Evolutionary conservation across 2,888 invertebrate genomes (phyloP).

Genomic region (Apantesis nais): DNA sequence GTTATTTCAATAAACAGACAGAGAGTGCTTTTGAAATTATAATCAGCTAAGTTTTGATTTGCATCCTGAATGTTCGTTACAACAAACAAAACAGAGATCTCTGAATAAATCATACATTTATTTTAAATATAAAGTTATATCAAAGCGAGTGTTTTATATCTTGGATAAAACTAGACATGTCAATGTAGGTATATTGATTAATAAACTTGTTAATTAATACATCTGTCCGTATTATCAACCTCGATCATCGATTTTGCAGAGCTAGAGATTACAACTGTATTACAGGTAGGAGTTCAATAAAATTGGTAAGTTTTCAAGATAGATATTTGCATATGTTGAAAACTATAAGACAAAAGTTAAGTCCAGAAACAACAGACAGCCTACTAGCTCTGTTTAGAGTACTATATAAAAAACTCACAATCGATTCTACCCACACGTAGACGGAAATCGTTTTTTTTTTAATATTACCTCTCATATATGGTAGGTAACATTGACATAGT

Average conservation of each 20-base stretch:
- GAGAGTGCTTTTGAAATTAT: constrained; percentile 41
- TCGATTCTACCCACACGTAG: constrained; percentile 38
- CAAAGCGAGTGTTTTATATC: constrained; percentile 39
- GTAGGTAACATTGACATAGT: constrained; percentile 19
- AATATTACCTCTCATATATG: constrained; percentile 31
- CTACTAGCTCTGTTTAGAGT: constrained; percentile 25
- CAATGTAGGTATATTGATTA: neutral
- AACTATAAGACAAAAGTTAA: neutral
- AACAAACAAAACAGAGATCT: constrained; percentile 41
- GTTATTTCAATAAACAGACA: constrained; percentile 34
- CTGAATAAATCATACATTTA: constrained; percentile 54
- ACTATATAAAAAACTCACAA: constrained; percentile 24
- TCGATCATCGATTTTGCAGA: neutral
- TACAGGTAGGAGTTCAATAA: neutral
- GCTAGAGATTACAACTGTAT: neutral
- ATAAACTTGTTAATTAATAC: neutral
- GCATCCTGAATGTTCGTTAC: constrained; percentile 28
- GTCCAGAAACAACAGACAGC: constrained; percentile 23
- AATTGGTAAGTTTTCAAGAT: neutral
- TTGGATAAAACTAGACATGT: too few relatives aligned
- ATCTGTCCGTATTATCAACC: neutral
- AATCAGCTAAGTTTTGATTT: constrained; percentile 40
- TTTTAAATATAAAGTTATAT: constrained; percentile 48
- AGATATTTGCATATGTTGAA: neutral
- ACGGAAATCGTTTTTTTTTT: constrained; percentile 31